Base-by-base conservation (phyloP, 2,113 vertebrate genomes). In the Condylura cristata region DNA sequence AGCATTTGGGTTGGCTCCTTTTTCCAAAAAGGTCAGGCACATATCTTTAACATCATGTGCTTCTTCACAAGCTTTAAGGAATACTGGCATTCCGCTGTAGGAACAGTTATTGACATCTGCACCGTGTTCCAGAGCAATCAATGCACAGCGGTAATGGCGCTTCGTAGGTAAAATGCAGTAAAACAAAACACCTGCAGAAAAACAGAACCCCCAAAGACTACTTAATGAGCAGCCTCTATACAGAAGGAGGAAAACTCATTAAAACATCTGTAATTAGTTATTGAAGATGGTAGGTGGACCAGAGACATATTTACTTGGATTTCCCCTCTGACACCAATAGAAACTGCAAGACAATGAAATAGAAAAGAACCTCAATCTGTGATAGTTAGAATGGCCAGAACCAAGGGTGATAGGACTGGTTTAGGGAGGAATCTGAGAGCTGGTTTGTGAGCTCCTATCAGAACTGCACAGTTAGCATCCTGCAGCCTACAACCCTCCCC, bases 51-150 rank as follows among this genome's bases (percentile, higher is more conserved):
- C 88, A 46, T 98, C 97, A 34, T 94, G 95, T 28, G 99, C 99
- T 78, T 98, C 97, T 95, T 99, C 99, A 68, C 99, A 99, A 93
- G 99, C 99, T 89, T 97, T 88, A 82, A 99, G 98, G 94, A 99
- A 99, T 66, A 99, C 84, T 3, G 99, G 99, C 71, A 97, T 98
- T 86, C 99, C 99, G 3, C 96, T 78, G 0, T 34, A 41, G 14
- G 98, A 98, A 63, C 96, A 97, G 24, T 99, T 99, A 98, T 99
- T 99, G 91, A 99, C 98, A 56, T 99, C 99, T 0, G 99, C 99
- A 72, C 97, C 98, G 16, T 97, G 88, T 30, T 98, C 97, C 34
- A 99, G 97, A 18, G 98, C 99, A 94, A 98, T 97, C 75, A 98
- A 90, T 39, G 98, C 93, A 95, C 99, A 99, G 94, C 92, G 98